Base-by-base conservation (phyloP, 2,888 invertebrate genomes). In the Eueremaeus valkanovi region DNA sequence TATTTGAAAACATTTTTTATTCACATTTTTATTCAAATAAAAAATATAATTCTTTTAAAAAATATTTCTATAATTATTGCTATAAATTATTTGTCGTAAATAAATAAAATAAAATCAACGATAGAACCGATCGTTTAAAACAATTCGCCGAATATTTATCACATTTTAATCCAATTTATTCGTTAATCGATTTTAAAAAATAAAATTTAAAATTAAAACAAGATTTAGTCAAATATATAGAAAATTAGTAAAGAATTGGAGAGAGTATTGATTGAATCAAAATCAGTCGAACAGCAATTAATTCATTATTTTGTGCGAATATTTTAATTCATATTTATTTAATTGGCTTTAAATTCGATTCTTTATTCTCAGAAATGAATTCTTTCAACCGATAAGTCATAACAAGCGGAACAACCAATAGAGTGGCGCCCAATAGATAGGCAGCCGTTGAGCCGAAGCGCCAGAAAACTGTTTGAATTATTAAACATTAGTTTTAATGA, bases 371-470 rank as follows among this genome's bases (percentile, higher is more conserved):
- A 3, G 6, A 3, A 18, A 55, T 55, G 24, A 63, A 51, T 73
- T 76, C 58, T 13, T 73, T 74, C 31, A 78, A 31, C 8, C 63
- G 73, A 2, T 73, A 77, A 72, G 82, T 68, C 51, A 81, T 74
- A 8, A 81, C 0, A 49, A 85, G 82, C 0, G 96, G 96, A 83
- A 92, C 85, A 63, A 92, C 81, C 77, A 96, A 86, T 72, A 89
- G 85, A 45, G 90, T 79, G 29, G 92, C 91, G 21, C 96, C 96
- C 42, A 89, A 84, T 5, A 90, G 85, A 83, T 97, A 97, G 0
- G 95, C 94, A 21, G 88, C 83, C 75, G 87, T 87, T 5, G 95
- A 91, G 9, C 96, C 96, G 74, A 91, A 87, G 82, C 90, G 89
- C 97, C 97, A 97, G 85, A 94, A 97, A 66, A 66, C 66, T 66